Conservation (phyloP, 1,140 invertebrate species). For the Homalodisca vitripennis region DNA sequence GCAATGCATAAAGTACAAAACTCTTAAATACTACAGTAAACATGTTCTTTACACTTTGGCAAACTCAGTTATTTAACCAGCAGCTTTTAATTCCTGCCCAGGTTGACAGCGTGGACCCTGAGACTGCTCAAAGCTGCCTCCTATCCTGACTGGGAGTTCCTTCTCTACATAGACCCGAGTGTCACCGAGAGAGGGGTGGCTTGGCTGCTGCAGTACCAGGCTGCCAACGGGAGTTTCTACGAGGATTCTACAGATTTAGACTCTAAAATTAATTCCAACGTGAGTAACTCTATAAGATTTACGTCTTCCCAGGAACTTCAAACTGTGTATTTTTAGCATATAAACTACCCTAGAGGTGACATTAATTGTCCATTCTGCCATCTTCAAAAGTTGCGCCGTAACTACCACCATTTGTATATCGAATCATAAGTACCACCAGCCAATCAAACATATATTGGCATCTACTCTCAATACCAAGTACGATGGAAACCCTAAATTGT, state of each 20-base stretch:
- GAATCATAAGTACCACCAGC: too few species aligned
- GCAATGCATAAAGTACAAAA: too few species aligned
- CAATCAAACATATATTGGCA: too few species aligned
- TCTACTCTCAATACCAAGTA: too few species aligned
- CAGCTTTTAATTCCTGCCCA: conserved; percentile 43
- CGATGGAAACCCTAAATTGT: too few species aligned
- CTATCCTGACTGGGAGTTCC: conserved; percentile 57
- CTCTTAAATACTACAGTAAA: background rate
- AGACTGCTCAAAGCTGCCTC: conserved; percentile 49
- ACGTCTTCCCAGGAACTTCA: too few species aligned
- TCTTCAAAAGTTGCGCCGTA: too few species aligned
- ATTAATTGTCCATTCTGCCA: too few species aligned
- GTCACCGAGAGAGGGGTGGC: conserved; percentile 46
- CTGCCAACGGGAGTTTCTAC: conserved; percentile 49
- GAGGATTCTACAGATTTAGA: conserved; percentile 46
- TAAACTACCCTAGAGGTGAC: too few species aligned
- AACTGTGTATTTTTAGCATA: too few species aligned
- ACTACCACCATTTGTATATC: too few species aligned
- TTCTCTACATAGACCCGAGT: conserved; percentile 50
- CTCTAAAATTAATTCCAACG: conserved; percentile 43
- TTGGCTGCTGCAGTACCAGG: conserved; percentile 52
- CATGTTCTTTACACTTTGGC: background rate
- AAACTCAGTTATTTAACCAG: conserved; percentile 5
- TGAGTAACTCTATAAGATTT: too few species aligned
- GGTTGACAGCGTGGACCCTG: conserved; percentile 53